A percentile compares a stretch with the other conserved stretches of the same genome.
phyloP scores from a whole-genome alignment of 2,888 invertebrate genomes.

The Harpagoxenus sublaevis region DNA sequence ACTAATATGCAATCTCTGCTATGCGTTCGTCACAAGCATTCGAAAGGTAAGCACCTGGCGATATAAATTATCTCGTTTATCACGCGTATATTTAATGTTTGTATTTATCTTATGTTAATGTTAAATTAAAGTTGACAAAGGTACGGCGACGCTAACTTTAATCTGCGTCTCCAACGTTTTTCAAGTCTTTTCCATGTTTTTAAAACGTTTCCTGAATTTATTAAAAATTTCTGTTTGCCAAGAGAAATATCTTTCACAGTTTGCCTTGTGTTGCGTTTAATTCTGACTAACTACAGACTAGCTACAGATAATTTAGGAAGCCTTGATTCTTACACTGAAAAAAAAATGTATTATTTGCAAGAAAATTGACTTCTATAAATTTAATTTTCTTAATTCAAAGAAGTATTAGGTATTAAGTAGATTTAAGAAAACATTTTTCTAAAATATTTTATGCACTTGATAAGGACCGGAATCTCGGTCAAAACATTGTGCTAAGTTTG shows the following conservation, averaged over 20 bases:
- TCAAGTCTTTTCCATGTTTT: neutral
- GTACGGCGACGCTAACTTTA: constrained; percentile 7
- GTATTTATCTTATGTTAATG: constrained; percentile 32
- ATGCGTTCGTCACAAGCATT: constrained; percentile 68
- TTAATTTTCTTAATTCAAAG: no score
- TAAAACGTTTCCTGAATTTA: neutral
- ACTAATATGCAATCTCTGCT: constrained; percentile 74
- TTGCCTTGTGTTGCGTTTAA: neutral
- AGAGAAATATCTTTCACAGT: neutral
- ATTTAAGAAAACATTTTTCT: no score
- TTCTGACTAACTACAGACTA: no score
- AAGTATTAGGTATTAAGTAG: no score
- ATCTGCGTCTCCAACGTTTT: neutral
- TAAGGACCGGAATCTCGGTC: no score
- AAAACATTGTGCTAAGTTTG: no score
- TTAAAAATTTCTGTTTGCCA: neutral
- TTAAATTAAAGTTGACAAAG: constrained; percentile 61
- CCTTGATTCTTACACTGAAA: neutral
- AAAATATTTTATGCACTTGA: no score
- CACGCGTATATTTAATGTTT: neutral
- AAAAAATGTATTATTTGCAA: no score
- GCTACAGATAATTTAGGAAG: neutral
- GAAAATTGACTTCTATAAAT: no score
- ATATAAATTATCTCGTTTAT: neutral
- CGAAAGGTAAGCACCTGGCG: constrained; percentile 1